Conservation (phyloP, 2,888 invertebrate genomes). For the Euplagia quadripunctaria region DNA sequence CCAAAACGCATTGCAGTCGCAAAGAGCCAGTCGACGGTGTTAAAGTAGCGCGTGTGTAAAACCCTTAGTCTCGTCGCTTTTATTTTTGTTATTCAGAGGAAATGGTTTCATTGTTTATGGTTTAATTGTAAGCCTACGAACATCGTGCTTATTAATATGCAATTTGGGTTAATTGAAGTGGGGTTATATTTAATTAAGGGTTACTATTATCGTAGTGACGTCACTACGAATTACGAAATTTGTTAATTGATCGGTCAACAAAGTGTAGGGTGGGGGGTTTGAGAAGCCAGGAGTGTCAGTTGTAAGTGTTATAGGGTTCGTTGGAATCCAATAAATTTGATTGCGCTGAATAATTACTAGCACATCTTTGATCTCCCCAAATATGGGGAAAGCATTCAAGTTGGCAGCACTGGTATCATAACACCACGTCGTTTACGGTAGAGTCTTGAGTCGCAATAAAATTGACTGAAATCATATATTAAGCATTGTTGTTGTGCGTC, state of each 20-base stretch:
- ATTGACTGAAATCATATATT: too few relatives aligned
- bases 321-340: too few relatives aligned
- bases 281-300: background rate
- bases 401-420: too few relatives aligned
- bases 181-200: background rate
- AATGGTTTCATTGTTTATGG: constrained; percentile 10
- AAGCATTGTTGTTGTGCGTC: too few relatives aligned
- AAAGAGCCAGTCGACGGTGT: background rate
- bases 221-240: background rate
- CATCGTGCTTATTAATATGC: background rate
- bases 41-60: background rate
- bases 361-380: too few relatives aligned
- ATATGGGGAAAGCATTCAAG: too few relatives aligned
- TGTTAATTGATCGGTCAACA: background rate
- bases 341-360: too few relatives aligned
- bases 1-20: background rate
- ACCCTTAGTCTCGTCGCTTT: background rate
- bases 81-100: constrained; percentile 3
- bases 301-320: too few relatives aligned
- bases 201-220: background rate
- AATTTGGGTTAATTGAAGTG: background rate
- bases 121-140: background rate
- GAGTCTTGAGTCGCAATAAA: too few relatives aligned
- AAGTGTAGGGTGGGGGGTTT: too few relatives aligned
- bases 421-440: too few relatives aligned